Conservation (phyloP, 2,113 vertebrate species). For the Phrynocephalus versicolor region DNA sequence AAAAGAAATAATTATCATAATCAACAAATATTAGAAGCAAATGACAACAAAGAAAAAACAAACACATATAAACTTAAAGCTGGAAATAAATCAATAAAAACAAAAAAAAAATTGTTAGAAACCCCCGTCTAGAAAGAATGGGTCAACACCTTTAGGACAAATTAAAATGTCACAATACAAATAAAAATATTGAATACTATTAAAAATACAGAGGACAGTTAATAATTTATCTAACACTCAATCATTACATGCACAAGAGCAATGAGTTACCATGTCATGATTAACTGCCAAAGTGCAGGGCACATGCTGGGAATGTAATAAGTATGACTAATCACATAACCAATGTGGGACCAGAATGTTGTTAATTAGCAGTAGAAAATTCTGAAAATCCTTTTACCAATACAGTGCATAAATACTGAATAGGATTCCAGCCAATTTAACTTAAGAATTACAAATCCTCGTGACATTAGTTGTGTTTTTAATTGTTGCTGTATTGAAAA, state of each 20-base stretch:
- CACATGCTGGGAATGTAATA: too few relatives aligned
- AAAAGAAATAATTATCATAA: conserved; percentile 33
- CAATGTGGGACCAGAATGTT: too few relatives aligned
- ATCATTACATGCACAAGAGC: too few relatives aligned
- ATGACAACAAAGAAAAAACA: conserved; percentile 15
- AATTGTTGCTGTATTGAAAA: not conserved
- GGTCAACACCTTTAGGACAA: not conserved
- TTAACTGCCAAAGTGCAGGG: too few relatives aligned
- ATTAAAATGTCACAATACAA: not conserved
- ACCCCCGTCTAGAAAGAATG: too few relatives aligned
- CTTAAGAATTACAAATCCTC: not conserved
- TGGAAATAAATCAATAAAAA: conserved; percentile 25
- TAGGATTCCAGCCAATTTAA: not conserved
- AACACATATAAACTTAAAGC: not conserved
- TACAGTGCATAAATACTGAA: too few relatives aligned
- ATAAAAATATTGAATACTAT: conserved; percentile 1
- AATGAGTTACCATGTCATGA: too few relatives aligned
- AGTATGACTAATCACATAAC: too few relatives aligned
- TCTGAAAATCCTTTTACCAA: too few relatives aligned
- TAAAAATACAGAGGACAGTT: too few relatives aligned
- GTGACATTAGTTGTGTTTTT: not conserved
- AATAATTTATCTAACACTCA: too few relatives aligned
- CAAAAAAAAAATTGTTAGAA: not conserved
- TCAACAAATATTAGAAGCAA: not conserved
- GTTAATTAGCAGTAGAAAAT: too few relatives aligned